Conservation (phyloP, 2,888 invertebrate species). For the Alentia gelatinosa region DNA sequence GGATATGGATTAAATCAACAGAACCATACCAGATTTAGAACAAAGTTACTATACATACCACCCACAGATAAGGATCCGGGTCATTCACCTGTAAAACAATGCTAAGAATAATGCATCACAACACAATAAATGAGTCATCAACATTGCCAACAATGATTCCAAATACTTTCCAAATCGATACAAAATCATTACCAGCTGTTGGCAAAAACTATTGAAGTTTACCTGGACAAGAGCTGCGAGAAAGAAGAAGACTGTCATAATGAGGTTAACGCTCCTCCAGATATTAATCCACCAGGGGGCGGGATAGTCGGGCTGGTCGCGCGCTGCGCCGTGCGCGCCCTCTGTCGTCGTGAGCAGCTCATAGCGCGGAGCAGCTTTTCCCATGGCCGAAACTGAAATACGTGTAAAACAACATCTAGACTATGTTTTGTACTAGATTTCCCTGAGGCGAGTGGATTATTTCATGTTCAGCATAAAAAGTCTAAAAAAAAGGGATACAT, state of each 20-base stretch:
- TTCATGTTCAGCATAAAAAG: too few relatives aligned
- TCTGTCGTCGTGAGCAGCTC: background rate
- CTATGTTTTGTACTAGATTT: too few relatives aligned
- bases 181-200: too few relatives aligned
- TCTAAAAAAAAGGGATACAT: too few relatives aligned
- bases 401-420: too few relatives aligned
- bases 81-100: constrained; percentile 72
- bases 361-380: background rate
- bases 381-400: background rate
- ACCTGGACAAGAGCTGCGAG: constrained; percentile 73
- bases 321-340: background rate
- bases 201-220: too few relatives aligned
- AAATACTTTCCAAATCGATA: too few relatives aligned
- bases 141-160: too few relatives aligned
- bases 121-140: background rate
- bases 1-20: too few relatives aligned
- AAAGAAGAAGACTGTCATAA: constrained; percentile 73
- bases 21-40: too few relatives aligned
- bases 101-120: constrained; percentile 59
- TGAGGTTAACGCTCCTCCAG: constrained; percentile 71
- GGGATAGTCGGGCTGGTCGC: background rate
- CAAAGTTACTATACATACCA: constrained; percentile 68
- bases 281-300: constrained; percentile 62
- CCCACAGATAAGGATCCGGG: constrained; percentile 74
- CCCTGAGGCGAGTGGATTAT: too few relatives aligned